Base-by-base conservation (phyloP, 2,888 invertebrate genomes). In the Cantharis nigra region DNA sequence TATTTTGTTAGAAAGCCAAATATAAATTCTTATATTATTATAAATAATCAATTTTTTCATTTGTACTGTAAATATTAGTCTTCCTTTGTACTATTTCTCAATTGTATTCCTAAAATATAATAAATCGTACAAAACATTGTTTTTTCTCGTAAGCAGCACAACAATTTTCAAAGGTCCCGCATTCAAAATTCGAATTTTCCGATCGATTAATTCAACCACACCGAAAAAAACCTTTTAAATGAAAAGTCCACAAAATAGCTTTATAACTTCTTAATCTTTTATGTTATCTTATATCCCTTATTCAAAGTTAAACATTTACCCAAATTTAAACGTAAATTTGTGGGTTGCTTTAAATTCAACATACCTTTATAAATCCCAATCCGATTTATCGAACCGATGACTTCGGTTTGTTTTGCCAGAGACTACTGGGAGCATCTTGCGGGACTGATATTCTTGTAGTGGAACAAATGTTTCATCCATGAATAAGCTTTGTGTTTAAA, bases 321-420 rank as follows among this genome's bases (percentile, higher is more conserved):
- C 63, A 71, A 72, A 74, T 79, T 78, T 76, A 70, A 71, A 72
- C 71, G 63, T 16, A 49, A 73, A 63, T 74, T 72, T 23, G 71
- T 69, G 72, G 75, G 69, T 72, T 71, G 62, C 77, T 49, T 23
- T 72, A 70, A 78, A 75, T 64, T 74, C 78, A 73, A 63, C 76
- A 63, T 78, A 70, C 71, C 76, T 75, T 76, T 70, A 72, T 77
- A 84, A 85, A 84, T 85, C 85, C 85, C 85, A 85, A 85, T 85
- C 85, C 85, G 85, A 85, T 85, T 85, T 85, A 84, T 83, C 83
- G 83, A 84, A 84, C 84, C 83, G 80, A 82, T 82, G 83, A 82
- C 84, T 84, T 84, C 81, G 81, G 84, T 84, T 85, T 85, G 84
- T 85, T 85, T 84, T 85, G 84, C 81, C 82, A 84, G 74, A 78